Conservation (phyloP, 2,888 invertebrate genomes). For the Chrysolina haemoptera region DNA sequence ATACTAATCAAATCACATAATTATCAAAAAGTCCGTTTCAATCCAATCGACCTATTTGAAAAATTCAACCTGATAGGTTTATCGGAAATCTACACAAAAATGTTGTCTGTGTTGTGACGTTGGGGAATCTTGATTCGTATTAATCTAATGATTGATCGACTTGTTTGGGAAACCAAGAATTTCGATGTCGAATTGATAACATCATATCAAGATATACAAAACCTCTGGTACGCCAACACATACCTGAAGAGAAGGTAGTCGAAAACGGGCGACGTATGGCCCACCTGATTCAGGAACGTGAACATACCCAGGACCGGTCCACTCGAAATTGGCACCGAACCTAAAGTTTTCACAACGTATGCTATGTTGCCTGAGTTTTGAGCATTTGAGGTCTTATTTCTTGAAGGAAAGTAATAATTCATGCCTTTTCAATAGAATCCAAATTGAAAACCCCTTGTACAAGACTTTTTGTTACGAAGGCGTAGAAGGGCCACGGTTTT, state of each 20-base stretch:
- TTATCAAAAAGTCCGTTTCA: conserved; percentile 43
- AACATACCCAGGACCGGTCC: too few relatives aligned
- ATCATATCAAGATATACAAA: conserved; percentile 2
- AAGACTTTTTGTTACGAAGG: too few relatives aligned
- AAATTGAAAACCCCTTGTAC: too few relatives aligned
- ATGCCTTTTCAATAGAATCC: too few relatives aligned
- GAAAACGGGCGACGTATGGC: not conserved
- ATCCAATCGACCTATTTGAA: conserved; percentile 21
- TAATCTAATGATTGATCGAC: conserved; percentile 11
- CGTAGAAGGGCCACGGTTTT: too few relatives aligned
- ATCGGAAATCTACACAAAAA: conserved; percentile 17
- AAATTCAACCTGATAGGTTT: not conserved
- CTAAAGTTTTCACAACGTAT: too few relatives aligned
- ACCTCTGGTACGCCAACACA: conserved; percentile 11
- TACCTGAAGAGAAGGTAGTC: conserved; percentile 1
- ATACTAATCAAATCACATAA: conserved; percentile 48
- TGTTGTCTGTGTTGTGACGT: conserved; percentile 15
- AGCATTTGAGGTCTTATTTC: too few relatives aligned
- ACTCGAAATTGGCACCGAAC: too few relatives aligned
- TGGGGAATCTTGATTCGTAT: conserved; percentile 17
- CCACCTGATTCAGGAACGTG: not conserved
- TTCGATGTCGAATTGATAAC: conserved; percentile 7
- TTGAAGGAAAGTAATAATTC: too few relatives aligned
- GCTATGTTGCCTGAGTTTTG: too few relatives aligned
- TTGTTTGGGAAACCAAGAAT: conserved; percentile 12